Evolutionary conservation across 2,888 invertebrate genomes (phyloP).

Genomic region (Campopleginae sp.): DNA sequence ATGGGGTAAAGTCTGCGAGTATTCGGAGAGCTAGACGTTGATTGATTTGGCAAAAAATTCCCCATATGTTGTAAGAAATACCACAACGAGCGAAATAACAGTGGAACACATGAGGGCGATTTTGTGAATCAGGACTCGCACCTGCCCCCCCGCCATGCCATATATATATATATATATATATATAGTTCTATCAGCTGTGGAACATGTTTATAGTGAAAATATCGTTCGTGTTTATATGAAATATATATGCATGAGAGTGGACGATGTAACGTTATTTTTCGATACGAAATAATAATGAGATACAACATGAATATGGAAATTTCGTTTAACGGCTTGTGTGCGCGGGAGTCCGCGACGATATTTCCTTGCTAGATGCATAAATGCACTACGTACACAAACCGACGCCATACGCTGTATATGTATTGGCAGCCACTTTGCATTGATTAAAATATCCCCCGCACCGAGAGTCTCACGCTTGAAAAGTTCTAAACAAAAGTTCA

Average conservation of each 20-base stretch:
- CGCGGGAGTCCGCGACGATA: conserved; percentile 56
- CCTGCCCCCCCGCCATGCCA: conserved; percentile 32
- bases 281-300: conserved; percentile 61
- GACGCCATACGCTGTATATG: neutral
- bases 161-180: conserved; percentile 6
- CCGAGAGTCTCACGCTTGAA: conserved; percentile 18
- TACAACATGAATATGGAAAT: conserved; percentile 69
- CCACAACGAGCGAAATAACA: conserved; percentile 29
- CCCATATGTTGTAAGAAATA: conserved; percentile 9
- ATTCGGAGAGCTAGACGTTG: conserved; percentile 16
- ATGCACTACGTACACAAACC: neutral
- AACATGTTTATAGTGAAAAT: conserved; percentile 7
- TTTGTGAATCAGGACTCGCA: conserved; percentile 43
- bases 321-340: conserved; percentile 63
- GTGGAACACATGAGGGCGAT: conserved; percentile 34
- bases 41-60: conserved; percentile 25
- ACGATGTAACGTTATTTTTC: conserved; percentile 35
- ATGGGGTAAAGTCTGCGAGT: neutral
- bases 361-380: conserved; percentile 27
- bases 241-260: neutral
- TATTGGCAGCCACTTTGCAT: conserved; percentile 55
- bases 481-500: conserved; percentile 3
- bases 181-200: neutral
- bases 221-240: neutral
- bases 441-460: conserved; percentile 51